A percentile compares a stretch with the other conserved stretches of the same genome.
phyloP scores from a whole-genome alignment of 2,888 invertebrate species.

The Apotomis betuletana region DNA sequence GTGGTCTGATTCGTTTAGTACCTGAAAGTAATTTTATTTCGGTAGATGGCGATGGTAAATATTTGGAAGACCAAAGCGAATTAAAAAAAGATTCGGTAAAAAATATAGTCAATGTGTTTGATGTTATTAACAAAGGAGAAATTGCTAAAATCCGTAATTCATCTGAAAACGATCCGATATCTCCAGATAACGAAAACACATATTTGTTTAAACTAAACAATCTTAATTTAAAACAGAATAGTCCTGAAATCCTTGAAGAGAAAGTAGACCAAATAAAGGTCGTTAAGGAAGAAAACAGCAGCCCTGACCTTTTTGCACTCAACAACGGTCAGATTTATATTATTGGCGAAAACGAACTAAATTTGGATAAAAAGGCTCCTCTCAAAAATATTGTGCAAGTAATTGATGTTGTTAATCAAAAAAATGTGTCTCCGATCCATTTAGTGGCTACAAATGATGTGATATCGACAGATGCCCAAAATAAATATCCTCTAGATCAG shows the following conservation, averaged over 20 bases:
- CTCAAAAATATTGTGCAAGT: background rate
- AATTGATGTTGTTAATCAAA: background rate
- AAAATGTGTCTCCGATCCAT: background rate
- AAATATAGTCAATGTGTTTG: no score
- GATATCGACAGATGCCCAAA: background rate
- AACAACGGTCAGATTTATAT: no score
- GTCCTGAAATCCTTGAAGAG: no score
- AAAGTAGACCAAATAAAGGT: background rate
- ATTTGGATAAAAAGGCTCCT: background rate
- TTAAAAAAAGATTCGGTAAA: no score
- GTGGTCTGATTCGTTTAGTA: background rate
- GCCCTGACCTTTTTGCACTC: no score
- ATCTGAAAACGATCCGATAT: no score
- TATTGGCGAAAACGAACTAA: background rate
- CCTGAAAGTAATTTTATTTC: background rate
- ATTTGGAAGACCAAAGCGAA: background rate
- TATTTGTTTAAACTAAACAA: no score
- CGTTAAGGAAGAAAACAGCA: no score
- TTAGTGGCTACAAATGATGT: background rate
- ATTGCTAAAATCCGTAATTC: no score
- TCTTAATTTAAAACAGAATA: no score
- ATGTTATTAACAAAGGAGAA: no score
- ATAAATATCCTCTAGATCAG: background rate
- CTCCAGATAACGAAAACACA: no score
- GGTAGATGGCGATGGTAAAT: background rate